Evolutionary conservation across 2,113 vertebrate genomes (phyloP).

Genomic region (Corynorhinus townsendii): DNA sequence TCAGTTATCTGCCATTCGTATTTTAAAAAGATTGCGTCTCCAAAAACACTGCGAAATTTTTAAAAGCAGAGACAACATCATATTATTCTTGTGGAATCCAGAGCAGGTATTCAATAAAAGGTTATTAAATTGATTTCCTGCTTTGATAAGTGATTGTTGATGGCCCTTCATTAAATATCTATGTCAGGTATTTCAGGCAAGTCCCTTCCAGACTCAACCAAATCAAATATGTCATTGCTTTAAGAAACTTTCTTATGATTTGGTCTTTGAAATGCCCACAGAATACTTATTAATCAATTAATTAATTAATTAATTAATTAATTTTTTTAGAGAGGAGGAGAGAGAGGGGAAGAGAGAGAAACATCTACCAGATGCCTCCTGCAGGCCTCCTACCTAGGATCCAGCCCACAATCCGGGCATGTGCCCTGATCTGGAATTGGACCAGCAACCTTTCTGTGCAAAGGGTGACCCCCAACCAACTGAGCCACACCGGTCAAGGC

Average conservation of each 20-base stretch:
- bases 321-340: no score
- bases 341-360: no score
- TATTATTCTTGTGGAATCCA: neutral
- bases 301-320: no score
- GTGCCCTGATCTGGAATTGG: no score
- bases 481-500: no score
- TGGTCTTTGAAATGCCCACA: neutral
- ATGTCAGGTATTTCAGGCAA: neutral
- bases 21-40: neutral
- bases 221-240: constrained; percentile 6
- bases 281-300: neutral
- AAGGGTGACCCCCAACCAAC: no score
- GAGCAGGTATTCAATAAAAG: neutral
- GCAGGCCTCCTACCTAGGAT: no score
- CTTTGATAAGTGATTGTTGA: neutral
- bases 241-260: constrained; percentile 13
- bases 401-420: no score
- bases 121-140: neutral
- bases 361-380: no score
- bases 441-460: no score
- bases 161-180: neutral
- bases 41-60: neutral
- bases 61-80: neutral
- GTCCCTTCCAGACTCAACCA: neutral
- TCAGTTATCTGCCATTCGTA: neutral